phyloP scores from a whole-genome alignment of 2,113 vertebrate species.

The Odocoileus hemionus region DNA sequence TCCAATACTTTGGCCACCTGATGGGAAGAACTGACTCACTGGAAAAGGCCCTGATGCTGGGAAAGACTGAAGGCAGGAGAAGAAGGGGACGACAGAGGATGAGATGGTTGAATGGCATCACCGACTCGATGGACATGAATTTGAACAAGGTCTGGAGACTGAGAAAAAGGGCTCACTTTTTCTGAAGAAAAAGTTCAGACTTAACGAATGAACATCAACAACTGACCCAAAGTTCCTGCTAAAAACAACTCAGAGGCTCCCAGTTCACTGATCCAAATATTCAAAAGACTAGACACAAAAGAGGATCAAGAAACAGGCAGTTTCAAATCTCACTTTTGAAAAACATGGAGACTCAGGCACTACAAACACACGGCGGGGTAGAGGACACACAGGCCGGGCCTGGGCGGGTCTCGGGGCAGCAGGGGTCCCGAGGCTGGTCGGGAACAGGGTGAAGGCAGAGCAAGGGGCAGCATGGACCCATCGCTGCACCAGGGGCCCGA shows the following conservation, averaged over 20 bases:
- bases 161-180: background rate
- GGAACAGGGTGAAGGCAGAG: fast-evolving
- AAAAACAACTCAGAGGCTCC: background rate
- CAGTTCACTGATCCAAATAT: background rate
- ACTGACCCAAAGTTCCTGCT: background rate
- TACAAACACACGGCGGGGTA: background rate
- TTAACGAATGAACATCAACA: background rate
- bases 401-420: background rate
- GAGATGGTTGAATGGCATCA: background rate
- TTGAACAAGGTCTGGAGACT: background rate
- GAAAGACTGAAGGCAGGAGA: background rate
- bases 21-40: background rate
- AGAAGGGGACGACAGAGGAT: background rate
- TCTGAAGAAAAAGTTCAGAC: background rate
- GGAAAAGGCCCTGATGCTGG: background rate
- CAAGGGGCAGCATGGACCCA: fast-evolving
- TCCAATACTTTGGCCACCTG: background rate
- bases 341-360: background rate
- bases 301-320: background rate
- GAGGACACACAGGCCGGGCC: too few relatives aligned
- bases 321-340: background rate
- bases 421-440: fast-evolving
- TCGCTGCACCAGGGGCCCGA: fast-evolving
- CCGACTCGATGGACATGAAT: background rate
- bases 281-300: background rate